phyloP scores from a whole-genome alignment of 2,888 invertebrate genomes.

The Tenthredo mesomela region DNA sequence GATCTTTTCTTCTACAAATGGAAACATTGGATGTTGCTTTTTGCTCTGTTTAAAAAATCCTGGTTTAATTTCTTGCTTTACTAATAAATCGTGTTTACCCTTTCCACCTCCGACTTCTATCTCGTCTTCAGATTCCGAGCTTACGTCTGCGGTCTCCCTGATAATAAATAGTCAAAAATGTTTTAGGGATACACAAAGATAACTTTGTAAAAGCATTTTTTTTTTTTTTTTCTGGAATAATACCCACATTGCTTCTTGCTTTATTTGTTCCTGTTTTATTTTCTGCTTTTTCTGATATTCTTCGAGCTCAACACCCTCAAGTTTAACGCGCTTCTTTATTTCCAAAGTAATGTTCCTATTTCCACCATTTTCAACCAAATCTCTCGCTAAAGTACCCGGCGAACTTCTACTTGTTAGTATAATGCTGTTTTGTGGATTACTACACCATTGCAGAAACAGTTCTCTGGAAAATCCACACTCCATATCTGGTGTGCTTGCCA shows the following conservation, averaged over 20 bases:
- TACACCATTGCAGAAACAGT: slow-evolving; percentile 96
- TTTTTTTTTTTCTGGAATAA: no score
- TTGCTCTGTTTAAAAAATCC: slow-evolving; percentile 94
- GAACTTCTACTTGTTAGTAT: slow-evolving; percentile 94
- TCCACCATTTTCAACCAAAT: slow-evolving; percentile 88
- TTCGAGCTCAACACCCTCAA: slow-evolving; percentile 89
- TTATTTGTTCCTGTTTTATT: slow-evolving; percentile 78
- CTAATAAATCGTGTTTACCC: slow-evolving; percentile 93
- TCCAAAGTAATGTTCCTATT: slow-evolving; percentile 86
- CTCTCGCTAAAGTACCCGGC: slow-evolving; percentile 89
- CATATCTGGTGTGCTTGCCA: slow-evolving; percentile 96
- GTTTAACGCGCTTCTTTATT: slow-evolving; percentile 84
- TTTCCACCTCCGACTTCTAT: slow-evolving; percentile 88
- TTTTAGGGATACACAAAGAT: neutral
- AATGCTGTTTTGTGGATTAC: slow-evolving; percentile 94
- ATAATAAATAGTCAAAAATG: slow-evolving; percentile 54
- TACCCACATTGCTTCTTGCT: slow-evolving; percentile 77
- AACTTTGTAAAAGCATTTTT: neutral
- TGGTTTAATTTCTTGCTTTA: slow-evolving; percentile 86
- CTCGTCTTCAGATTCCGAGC: slow-evolving; percentile 92
- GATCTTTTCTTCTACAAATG: slow-evolving; percentile 94
- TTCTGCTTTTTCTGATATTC: slow-evolving; percentile 86
- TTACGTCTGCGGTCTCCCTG: slow-evolving; percentile 85
- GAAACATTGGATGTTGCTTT: slow-evolving; percentile 98
- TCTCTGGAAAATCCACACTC: slow-evolving; percentile 97